These are phyloP conservation scores for Malacoraja senta DNA, from an alignment of 2,797 vertebrate species.

Conservation along the genomic window DNA sequence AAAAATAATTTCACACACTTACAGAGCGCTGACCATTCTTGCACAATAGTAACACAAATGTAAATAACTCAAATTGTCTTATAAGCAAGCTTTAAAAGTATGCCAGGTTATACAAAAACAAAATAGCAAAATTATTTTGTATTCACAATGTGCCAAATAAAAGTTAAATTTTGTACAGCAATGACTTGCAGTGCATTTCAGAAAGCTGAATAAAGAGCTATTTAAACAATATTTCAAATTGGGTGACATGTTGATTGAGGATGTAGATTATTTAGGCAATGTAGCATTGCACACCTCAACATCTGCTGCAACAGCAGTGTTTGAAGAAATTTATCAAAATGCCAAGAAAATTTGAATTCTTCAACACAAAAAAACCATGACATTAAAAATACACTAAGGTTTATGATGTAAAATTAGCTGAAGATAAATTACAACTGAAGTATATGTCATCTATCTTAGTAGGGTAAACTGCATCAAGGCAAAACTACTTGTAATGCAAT, in stretches of 20 bases:
- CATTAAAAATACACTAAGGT: conserved; percentile 24
- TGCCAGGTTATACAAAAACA: not conserved
- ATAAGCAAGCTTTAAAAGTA: not conserved
- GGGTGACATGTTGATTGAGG: conserved; percentile 31
- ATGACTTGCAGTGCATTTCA: not conserved
- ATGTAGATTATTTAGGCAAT: conserved; percentile 12
- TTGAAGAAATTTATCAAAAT: conserved; percentile 35
- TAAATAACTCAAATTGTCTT: not conserved
- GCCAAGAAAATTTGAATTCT: conserved; percentile 1
- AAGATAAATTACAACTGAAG: conserved; percentile 16
- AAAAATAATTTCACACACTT: not conserved
- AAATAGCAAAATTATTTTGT: not conserved
- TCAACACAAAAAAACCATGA: conserved; percentile 7
- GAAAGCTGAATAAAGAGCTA: not conserved
- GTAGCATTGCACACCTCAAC: conserved; percentile 22
- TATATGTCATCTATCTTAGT: not conserved
- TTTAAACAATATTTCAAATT: conserved; percentile 21
- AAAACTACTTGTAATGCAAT: not conserved
- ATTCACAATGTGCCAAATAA: not conserved
- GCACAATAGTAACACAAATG: not conserved
- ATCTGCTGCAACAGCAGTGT: conserved; percentile 36
- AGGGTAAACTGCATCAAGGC: not conserved
- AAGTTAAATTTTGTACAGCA: not conserved
- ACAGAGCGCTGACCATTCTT: not conserved
- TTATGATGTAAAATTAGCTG: conserved; percentile 16